These are phyloP conservation scores for Gastrophryne carolinensis DNA, from an alignment of 2,797 vertebrate genomes.

Conservation along the genomic window DNA sequence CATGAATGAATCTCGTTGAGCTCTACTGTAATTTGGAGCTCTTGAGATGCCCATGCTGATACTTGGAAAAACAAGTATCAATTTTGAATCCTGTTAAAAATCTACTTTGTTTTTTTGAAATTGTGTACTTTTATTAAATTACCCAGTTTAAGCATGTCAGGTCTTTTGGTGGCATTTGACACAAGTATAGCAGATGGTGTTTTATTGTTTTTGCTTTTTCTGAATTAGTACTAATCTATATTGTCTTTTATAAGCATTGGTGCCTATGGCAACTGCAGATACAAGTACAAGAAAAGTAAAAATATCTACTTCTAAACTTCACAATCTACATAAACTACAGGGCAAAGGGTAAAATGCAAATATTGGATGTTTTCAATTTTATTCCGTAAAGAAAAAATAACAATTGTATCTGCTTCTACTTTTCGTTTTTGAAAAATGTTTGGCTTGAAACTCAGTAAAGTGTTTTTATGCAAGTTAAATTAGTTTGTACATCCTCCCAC, in stretches of 20 bases:
- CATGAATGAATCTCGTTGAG: constrained; percentile 41
- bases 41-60: constrained; percentile 47
- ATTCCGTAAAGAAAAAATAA: neutral
- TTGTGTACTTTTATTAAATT: constrained; percentile 44
- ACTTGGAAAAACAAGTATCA: constrained; percentile 45
- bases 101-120: constrained; percentile 47
- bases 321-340: neutral
- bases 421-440: neutral
- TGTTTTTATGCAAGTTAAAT: neutral
- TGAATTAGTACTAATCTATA: too few relatives aligned
- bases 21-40: constrained; percentile 48
- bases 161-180: constrained; percentile 39
- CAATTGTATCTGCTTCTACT: neutral
- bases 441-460: neutral
- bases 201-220: neutral
- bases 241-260: neutral
- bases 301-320: neutral
- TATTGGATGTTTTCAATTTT: neutral
- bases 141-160: constrained; percentile 47
- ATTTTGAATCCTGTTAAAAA: constrained; percentile 48
- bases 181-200: constrained; percentile 27
- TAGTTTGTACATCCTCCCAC: constrained; percentile 16
- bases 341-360: neutral
- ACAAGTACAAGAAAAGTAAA: constrained; percentile 9
- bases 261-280: neutral